Conservation (phyloP, 2,113 vertebrate genomes). For the Sminthopsis crassicaudata region DNA sequence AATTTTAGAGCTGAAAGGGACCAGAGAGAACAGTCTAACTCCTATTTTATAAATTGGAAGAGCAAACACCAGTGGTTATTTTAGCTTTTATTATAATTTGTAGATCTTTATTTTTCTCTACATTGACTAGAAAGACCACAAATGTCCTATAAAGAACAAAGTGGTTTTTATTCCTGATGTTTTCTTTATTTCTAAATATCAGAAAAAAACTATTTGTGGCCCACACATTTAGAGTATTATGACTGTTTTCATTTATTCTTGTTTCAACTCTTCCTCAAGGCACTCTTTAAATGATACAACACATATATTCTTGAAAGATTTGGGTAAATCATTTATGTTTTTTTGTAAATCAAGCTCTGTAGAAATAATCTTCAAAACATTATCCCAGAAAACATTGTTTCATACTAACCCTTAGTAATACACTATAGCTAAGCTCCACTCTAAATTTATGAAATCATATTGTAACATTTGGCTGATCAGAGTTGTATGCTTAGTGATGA, state of each 20-base stretch:
- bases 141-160: not conserved
- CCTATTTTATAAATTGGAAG: not conserved
- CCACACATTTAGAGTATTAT: not conserved
- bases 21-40: not conserved
- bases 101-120: not conserved
- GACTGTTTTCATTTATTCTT: not conserved
- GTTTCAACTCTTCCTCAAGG: not conserved
- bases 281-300: not conserved
- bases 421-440: not conserved
- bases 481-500: not conserved
- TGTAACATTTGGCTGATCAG: not conserved
- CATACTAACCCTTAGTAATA: not conserved
- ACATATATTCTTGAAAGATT: not conserved
- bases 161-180: not conserved
- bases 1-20: not conserved
- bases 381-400: not conserved
- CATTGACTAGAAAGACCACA: not conserved
- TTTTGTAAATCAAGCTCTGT: not conserved
- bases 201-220: not conserved
- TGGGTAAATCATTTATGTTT: not conserved
- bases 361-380: not conserved
- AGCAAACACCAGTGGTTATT: not conserved
- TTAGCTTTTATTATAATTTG: not conserved
- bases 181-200: not conserved
- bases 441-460: not conserved